Percentiles rank a stretch among this genome's conserved stretches.
Conservation (phyloP, 1,140 invertebrate species). For the Asobara japonica region DNA sequence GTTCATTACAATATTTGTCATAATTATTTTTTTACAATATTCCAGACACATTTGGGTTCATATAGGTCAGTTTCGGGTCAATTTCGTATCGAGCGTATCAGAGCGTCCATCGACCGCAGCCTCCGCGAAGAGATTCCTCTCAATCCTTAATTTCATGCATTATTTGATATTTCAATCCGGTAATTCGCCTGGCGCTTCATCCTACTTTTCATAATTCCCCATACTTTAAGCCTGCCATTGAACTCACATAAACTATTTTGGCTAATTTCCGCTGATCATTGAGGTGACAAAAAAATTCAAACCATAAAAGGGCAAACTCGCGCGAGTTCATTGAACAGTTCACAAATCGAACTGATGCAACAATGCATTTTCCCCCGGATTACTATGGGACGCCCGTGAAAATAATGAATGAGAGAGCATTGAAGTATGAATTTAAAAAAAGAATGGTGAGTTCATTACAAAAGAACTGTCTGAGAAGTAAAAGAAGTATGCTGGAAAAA, state of each 20-base stretch:
- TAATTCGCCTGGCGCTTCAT: no score
- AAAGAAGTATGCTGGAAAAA: neutral
- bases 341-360: neutral
- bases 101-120: no score
- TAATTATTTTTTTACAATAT: no score
- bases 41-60: no score
- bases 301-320: neutral
- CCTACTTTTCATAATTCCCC: no score
- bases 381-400: neutral
- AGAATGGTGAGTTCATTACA: neutral
- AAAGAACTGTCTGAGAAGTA: neutral
- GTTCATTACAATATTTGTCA: no score
- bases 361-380: neutral
- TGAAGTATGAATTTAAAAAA: slow-evolving; percentile 7
- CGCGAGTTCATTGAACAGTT: neutral
- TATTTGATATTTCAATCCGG: no score
- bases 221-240: no score
- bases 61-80: no score
- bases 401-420: neutral
- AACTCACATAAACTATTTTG: neutral
- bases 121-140: no score
- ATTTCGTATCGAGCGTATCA: no score
- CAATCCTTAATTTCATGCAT: no score
- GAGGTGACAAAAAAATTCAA: neutral
- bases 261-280: neutral